A percentile compares a stretch with the other conserved stretches of the same genome.
These are phyloP conservation scores for Coregonus suidteri DNA, from an alignment of 2,797 vertebrate species.

Conservation along the genomic window DNA sequence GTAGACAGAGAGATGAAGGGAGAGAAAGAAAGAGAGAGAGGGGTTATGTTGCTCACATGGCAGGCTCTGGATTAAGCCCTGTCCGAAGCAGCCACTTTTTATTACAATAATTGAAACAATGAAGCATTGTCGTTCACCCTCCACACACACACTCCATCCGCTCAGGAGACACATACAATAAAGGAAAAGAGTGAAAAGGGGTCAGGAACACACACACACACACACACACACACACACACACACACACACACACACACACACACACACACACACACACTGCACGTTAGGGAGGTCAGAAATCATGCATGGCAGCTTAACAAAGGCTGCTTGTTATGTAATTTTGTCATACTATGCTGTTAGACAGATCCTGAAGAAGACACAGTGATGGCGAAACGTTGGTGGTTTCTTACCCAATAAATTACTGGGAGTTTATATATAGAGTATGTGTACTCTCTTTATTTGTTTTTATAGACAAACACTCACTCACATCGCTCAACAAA, in stretches of 20 bases:
- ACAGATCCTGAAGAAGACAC: background rate
- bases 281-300: background rate
- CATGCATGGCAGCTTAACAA: background rate
- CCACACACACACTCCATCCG: background rate
- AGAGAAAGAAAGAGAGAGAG: background rate
- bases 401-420: too few species aligned
- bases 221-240: too few species aligned
- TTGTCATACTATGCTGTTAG: background rate
- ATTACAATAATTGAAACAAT: background rate
- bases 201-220: background rate
- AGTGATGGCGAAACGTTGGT: too few species aligned
- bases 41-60: constrained; percentile 1
- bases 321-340: background rate
- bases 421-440: too few species aligned
- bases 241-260: background rate
- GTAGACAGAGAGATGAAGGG: background rate
- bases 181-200: background rate
- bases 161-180: background rate
- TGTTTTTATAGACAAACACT: too few species aligned
- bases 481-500: background rate
- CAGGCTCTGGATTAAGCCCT: background rate
- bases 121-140: background rate
- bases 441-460: too few species aligned
- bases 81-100: background rate
- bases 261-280: background rate